phyloP scores from a whole-genome alignment of 1,140 invertebrate species.

The Camponotus floridanus region DNA sequence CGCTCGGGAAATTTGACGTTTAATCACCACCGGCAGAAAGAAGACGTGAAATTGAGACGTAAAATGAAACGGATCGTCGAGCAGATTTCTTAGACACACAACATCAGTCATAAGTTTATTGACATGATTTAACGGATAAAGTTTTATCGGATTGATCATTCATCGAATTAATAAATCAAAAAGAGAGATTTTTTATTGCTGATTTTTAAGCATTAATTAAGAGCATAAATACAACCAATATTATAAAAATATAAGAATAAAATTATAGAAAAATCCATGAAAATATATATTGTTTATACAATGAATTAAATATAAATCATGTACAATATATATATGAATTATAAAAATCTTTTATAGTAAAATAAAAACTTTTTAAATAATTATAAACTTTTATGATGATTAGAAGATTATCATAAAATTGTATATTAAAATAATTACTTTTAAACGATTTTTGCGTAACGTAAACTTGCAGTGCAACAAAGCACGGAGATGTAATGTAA shows the following conservation, averaged over 20 bases:
- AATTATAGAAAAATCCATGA: neutral
- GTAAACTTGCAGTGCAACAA: neutral
- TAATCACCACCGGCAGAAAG: constrained; percentile 45
- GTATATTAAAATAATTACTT: constrained; percentile 8
- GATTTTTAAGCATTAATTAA: neutral
- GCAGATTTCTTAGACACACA: constrained; percentile 6
- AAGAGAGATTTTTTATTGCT: neutral
- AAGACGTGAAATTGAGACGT: constrained; percentile 26
- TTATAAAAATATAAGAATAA: neutral
- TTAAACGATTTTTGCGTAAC: neutral
- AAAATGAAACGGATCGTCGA: constrained; percentile 39
- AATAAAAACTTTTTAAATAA: too few relatives aligned
- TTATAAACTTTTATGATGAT: neutral
- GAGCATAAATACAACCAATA: neutral
- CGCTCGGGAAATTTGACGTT: constrained; percentile 62
- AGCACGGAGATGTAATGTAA: neutral
- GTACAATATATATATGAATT: neutral
- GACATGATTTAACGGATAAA: constrained; percentile 1
- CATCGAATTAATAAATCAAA: neutral
- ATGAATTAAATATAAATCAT: neutral
- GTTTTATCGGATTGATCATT: neutral
- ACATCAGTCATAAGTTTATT: neutral
- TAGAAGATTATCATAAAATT: constrained; percentile 3
- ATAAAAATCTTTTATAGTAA: neutral
- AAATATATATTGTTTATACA: neutral